Base-by-base conservation (phyloP, 2,113 vertebrate genomes). In the Propithecus coquereli region DNA sequence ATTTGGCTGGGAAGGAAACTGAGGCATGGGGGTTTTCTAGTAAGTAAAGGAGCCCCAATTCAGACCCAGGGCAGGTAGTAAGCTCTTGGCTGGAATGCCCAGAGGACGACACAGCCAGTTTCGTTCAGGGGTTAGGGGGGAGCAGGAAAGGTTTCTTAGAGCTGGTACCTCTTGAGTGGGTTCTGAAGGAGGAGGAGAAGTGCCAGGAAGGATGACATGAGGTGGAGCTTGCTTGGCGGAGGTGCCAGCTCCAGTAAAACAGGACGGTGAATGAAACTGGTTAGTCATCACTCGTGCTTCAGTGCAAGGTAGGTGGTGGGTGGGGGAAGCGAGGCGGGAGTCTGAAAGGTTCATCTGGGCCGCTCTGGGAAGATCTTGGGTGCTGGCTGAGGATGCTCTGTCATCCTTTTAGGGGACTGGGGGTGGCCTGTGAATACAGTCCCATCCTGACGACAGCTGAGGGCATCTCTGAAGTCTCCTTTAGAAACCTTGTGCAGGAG, bases 401-500 rank as follows among this genome's bases (percentile, higher is more conserved):
- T 54, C 27, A 45, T 87, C 47, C 34, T 47, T 61, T 73, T 47
- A n/a, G 22, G 45, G 66, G 11, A 54, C 23, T 52, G 77, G 1
- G 8, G 32, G 3, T 32, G 83, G 5, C n/a, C 6, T 10, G 43
- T 34, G 63, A 34, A n/a, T 22, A 22, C 3, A 59, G 2, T 50
- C 4, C 4, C 2, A 13, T 70, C 54, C 50, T 65, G 1, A 4
- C 65, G 87, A 76, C n/a, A 6, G 23, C 66, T 32, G 57, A 37
- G 76, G 16, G 16, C 43, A 20, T 40, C 73, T 68, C 68, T 17
- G 22, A 12, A 61, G 74, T 61, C 59, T 84, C 47, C 47, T 91
- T 87, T 47, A 65, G 85, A 96, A 90, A 86, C 73, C 45, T 79
- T 32, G 27, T 66, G 63, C 91, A 76, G 40, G 30, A 83, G 91